Evolutionary conservation across 2,797 vertebrate species (phyloP).

Genomic region (Garrulus glandarius): DNA sequence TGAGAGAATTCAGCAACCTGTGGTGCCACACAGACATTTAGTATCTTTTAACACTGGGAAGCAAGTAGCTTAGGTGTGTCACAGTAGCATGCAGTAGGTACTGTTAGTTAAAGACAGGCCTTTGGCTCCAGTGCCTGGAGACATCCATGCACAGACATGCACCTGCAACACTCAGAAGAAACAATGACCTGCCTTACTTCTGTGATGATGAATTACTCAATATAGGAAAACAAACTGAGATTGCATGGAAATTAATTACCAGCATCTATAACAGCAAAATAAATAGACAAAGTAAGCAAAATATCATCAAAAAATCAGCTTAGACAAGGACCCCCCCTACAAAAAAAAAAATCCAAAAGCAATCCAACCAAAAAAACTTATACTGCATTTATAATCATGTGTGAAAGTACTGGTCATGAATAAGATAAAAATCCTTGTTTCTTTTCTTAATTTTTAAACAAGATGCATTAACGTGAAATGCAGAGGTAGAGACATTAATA

Average conservation of each 20-base stretch:
- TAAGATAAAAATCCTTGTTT: not conserved
- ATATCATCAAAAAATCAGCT: not conserved
- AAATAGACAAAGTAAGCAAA: not conserved
- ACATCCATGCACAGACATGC: not conserved
- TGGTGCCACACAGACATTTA: not conserved
- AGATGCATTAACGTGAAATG: not conserved
- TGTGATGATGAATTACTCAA: not conserved
- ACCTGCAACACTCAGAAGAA: not conserved
- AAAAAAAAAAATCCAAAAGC: not conserved
- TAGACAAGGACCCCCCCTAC: not conserved
- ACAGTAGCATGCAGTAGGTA: not conserved
- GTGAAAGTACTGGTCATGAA: not conserved
- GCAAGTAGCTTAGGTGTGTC: not conserved
- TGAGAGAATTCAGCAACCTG: not conserved
- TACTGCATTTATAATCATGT: not conserved
- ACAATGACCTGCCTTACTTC: not conserved
- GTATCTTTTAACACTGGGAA: not conserved
- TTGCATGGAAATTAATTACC: not conserved
- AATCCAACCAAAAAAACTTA: not conserved
- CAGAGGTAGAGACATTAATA: not conserved
- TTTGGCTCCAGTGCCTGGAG: not conserved
- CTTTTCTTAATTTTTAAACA: not conserved
- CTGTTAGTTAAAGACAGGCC: not conserved
- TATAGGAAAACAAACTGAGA: not conserved
- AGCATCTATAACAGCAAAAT: not conserved